Percentiles rank a stretch among this genome's conserved stretches.
Conservation (phyloP, 1,140 invertebrate species). For the Temnothorax curvispinosus region DNA sequence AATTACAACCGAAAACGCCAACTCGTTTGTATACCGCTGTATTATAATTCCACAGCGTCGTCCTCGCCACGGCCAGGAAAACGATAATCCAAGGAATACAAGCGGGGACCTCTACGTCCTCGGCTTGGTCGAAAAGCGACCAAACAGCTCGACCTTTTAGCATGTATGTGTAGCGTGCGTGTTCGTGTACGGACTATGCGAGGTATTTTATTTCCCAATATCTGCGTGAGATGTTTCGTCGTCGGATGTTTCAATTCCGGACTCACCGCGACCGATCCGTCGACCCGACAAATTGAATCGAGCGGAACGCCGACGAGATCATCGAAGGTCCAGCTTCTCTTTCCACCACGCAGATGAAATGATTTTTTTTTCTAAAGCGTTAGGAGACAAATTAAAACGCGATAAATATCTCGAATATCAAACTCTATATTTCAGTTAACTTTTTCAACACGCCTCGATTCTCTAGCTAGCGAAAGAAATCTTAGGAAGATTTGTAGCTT, state of each 20-base stretch:
- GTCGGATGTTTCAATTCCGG: constrained; percentile 78
- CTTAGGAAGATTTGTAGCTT: neutral
- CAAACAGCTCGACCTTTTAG: neutral
- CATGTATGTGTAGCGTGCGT: neutral
- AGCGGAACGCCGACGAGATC: neutral
- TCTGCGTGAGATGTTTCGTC: constrained; percentile 50
- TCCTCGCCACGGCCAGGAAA: constrained; percentile 41
- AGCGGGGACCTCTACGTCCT: constrained; percentile 59
- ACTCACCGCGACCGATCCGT: constrained; percentile 59
- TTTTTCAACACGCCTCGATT: neutral
- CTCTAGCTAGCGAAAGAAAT: neutral
- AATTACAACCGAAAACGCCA: constrained; percentile 81
- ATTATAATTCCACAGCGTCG: constrained; percentile 62
- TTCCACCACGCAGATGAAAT: neutral
- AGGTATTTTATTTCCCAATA: constrained; percentile 82
- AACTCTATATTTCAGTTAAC: neutral
- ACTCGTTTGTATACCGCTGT: constrained; percentile 71
- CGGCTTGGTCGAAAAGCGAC: neutral
- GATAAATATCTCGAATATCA: constrained; percentile 6
- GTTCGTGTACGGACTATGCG: constrained; percentile 75
- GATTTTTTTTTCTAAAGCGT: neutral
- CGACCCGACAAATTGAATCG: constrained; percentile 74
- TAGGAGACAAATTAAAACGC: constrained; percentile 22
- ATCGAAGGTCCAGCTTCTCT: constrained; percentile 16
- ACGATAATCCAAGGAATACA: constrained; percentile 48